Conservation (phyloP, 2,888 invertebrate genomes). For the Diaperis boleti region DNA sequence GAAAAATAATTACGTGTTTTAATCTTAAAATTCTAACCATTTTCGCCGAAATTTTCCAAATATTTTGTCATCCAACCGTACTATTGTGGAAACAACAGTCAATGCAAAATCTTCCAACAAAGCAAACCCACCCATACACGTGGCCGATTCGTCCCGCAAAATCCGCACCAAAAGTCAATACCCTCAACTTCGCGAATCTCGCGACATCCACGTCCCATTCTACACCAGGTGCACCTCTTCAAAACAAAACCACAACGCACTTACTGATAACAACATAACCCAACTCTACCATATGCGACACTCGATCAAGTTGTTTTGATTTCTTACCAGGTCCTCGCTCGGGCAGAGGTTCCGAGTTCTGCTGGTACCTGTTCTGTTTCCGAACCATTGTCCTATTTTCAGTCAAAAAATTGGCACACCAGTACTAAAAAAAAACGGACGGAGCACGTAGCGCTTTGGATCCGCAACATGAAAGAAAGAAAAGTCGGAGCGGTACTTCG, state of each 20-base stretch:
- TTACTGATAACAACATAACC: no score
- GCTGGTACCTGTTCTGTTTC: slow-evolving; percentile 60
- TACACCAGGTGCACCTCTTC: not conserved
- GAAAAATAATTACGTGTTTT: no score
- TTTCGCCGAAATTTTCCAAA: no score
- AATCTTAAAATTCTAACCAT: no score
- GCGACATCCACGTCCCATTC: not conserved
- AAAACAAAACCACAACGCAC: not conserved
- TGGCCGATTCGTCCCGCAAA: slow-evolving; percentile 3
- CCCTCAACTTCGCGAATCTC: not conserved
- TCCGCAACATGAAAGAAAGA: slow-evolving; percentile 22
- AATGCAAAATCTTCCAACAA: slow-evolving; percentile 9
- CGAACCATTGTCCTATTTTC: slow-evolving; percentile 63
- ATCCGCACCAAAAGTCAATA: slow-evolving; percentile 20
- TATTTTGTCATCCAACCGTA: no score
- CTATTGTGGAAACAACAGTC: no score
- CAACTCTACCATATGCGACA: slow-evolving; percentile 26
- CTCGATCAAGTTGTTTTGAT: slow-evolving; percentile 1
- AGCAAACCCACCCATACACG: slow-evolving; percentile 12
- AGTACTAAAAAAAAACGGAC: slow-evolving; percentile 20
- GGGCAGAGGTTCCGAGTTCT: slow-evolving; percentile 63
- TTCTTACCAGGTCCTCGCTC: slow-evolving; percentile 70
- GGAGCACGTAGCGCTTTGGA: slow-evolving; percentile 20
- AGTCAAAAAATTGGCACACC: not conserved
- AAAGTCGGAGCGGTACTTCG: slow-evolving; percentile 8